These are phyloP conservation scores for Hyperopisus bebe DNA, from an alignment of 2,113 vertebrate genomes.

Conservation along the genomic window DNA sequence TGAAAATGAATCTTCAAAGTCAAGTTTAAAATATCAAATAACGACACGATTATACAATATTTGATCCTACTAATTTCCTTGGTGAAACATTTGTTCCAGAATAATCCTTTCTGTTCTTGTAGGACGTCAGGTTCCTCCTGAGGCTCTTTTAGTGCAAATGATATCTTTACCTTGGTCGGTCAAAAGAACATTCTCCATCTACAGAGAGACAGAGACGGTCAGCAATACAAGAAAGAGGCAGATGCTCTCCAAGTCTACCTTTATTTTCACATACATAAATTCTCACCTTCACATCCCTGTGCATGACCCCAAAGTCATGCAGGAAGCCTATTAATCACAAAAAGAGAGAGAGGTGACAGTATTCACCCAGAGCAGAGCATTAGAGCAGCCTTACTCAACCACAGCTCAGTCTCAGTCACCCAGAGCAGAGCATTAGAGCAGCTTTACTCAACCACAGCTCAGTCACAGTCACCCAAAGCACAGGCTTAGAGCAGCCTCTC, in stretches of 20 bases:
- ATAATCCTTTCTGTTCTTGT: neutral
- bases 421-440: neutral
- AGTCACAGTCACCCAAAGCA: no score
- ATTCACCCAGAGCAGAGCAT: neutral
- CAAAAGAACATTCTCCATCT: conserved; percentile 95
- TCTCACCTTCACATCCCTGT: conserved; percentile 85
- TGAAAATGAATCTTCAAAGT: neutral
- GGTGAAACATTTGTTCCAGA: neutral
- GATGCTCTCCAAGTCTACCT: neutral
- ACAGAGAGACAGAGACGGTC: conserved; percentile 36
- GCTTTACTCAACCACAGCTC: neutral
- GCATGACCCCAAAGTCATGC: conserved; percentile 84
- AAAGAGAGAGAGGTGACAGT: neutral
- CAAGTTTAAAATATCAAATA: neutral
- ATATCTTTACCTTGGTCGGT: conserved; percentile 75
- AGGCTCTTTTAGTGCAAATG: neutral
- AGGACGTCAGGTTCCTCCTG: neutral
- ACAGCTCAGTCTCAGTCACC: neutral
- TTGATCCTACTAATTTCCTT: neutral
- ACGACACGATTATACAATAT: neutral
- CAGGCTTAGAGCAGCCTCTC: neutral
- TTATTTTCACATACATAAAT: neutral
- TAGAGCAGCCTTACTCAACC: neutral
- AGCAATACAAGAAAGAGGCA: neutral
- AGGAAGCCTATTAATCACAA: conserved; percentile 70